phyloP scores from a whole-genome alignment of 2,888 invertebrate genomes.

The Automeris io region DNA sequence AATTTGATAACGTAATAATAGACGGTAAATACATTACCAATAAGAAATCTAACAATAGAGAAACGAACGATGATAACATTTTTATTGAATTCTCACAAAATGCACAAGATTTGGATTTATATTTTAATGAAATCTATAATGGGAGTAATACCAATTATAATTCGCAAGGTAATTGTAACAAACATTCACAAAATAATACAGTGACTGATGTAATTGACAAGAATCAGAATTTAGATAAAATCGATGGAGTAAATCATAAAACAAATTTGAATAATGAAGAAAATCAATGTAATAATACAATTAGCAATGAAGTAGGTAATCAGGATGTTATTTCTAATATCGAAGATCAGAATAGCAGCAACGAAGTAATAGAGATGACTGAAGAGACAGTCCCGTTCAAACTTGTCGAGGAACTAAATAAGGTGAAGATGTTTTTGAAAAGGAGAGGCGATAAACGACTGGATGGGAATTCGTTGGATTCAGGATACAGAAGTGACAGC shows the following conservation, averaged over 20 bases:
- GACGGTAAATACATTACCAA: constrained; percentile 26
- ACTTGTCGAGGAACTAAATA: constrained; percentile 54
- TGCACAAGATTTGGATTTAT: constrained; percentile 13
- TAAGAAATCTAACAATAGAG: neutral
- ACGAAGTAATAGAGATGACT: constrained; percentile 14
- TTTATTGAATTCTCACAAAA: neutral
- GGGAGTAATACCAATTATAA: neutral
- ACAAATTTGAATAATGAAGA: neutral
- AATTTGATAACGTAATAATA: constrained; percentile 23
- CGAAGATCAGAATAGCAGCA: neutral
- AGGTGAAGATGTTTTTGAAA: constrained; percentile 39
- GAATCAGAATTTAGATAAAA: neutral
- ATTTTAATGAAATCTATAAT: constrained; percentile 13
- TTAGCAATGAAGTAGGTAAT: neutral
- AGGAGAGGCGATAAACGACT: constrained; percentile 21
- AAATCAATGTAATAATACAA: neutral
- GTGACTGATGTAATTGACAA: neutral
- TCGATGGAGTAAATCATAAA: neutral
- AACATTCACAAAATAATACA: neutral
- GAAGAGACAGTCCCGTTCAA: constrained; percentile 46
- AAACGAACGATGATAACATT: constrained; percentile 1
- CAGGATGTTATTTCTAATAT: neutral
- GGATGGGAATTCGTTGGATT: constrained; percentile 35
- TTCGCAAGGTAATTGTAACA: neutral
- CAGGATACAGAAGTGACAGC: constrained; percentile 50